Evolutionary conservation across 1,140 invertebrate species (phyloP), one percentile per base, ranked within the genome.

Genomic region (Drosophila repletoides): DNA sequence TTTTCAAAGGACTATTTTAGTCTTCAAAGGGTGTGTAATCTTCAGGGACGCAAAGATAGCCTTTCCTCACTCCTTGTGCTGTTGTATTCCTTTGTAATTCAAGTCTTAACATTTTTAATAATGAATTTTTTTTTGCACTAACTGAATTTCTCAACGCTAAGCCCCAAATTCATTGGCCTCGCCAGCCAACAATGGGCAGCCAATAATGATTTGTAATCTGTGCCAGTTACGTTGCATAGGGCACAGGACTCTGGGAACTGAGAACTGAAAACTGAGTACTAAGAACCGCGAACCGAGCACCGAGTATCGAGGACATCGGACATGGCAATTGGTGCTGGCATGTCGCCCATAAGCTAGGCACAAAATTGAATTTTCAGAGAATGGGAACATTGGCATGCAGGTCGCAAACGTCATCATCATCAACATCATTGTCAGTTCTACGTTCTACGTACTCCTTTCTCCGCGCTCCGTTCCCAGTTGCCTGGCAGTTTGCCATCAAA

Each of bases 401-500:
- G 63, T 66, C 63, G 63, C 63, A 24, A 59, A 66, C 63, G 43
- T 66, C 63, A 66, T 66, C 55, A 59, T 66, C 53, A 28, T 59
- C 38, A 28, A 45, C 55, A 66, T 66, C 55, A 66, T 66, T 51
- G 63, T 51, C 63, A 84, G 76, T 49, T 65, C 69, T n/a, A n/a
- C n/a, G n/a, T n/a, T n/a, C n/a, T n/a, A n/a, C n/a, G n/a, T n/a
- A n/a, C n/a, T n/a, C n/a, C n/a, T n/a, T n/a, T n/a, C n/a, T n/a
- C n/a, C n/a, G n/a, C n/a, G n/a, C n/a, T n/a, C n/a, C n/a, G n/a
- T n/a, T n/a, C n/a, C n/a, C n/a, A n/a, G n/a, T n/a, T n/a, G n/a
- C 55, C 72, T 83, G 76, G 76, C 76, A 81, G 64, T 49, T 66
- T 83, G 76, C 76, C 76, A 81, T 65, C 58, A 65, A 83, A 66